Base-by-base conservation (phyloP, 1,140 invertebrate species). In the Olivierus martensii region DNA sequence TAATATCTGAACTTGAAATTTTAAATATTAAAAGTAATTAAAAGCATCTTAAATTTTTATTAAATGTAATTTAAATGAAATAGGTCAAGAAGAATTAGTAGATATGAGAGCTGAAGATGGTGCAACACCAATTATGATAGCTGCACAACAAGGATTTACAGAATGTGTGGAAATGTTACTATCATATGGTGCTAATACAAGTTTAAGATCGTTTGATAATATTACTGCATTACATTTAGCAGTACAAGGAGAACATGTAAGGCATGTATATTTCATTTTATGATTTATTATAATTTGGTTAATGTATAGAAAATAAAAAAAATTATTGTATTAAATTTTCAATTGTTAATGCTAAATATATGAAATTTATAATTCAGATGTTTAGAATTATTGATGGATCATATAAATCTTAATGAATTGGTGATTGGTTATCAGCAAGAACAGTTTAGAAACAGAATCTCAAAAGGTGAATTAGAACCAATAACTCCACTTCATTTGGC, bases 81-180 rank as follows among this genome's bases (percentile, higher is more conserved):
- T 50, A 66, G 64, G 61, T 48, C 53, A 59, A 17, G 18, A 56
- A 35, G 52, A 61, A 38, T 42, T 68, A 14, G 62, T 69, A 2
- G 63, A 71, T 54, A 50, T 54, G 22, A 53, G 63, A 18, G 66
- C 69, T 7, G 56, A 60, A 28, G 69, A 71, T 51, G 63, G 66
- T 48, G 67, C 69, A 11, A 66, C 66, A 3, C 67, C 69, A 12
- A 28, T 71, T 17, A 63, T 69, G 46, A 66, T 70, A 44, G 67
- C 69, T 3, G 65, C 68, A 10, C 68, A 71, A 51, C 61, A 66
- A 46, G 69, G 69, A 14, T 62, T 64, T 53, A 49, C 50, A 7
- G 59, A 63, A 3, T 66, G 66, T 58, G 56, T 71, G 3, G 55
- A 62, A 14, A 28, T 66, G 12, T 49, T 71, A 21, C 39, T 70